Base-by-base conservation (phyloP, 2,113 vertebrate species). In the Megatriorchis doriae region DNA sequence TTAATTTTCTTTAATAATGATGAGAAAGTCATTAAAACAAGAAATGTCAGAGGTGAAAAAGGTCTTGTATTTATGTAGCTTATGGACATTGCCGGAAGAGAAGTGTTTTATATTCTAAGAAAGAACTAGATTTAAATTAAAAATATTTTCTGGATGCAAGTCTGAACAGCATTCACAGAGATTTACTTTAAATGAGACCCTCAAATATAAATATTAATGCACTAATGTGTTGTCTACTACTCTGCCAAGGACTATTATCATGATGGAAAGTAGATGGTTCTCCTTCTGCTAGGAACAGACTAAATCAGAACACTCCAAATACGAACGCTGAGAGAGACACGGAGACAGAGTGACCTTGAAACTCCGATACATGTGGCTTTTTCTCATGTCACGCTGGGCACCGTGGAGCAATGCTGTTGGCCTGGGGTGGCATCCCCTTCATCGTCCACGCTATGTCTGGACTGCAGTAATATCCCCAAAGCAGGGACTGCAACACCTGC, bases 171-270 rank as follows among this genome's bases (percentile, higher is more conserved):
- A 0, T 68, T 93, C 61, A 87, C 52, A 85, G 84, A 79, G 18
- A 52, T 13, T 2, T 43, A 36, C 68, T 91, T 86, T 70, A 91
- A 96, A 59, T 79, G 78, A 87, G 86, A 94, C 94, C 43, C 62
- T 93, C 61, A 87, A 72, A 94, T 67, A 61, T 91, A 93, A 95
- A 92, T 88, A 86, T 84, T 90, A 94, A 93, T 88, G 16, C 38
- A 34, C 14, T 66, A 42, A 81, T 71, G n/a, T 36, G 29, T 78
- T 86, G 3, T 83, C 50, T 95, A n/a, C 55, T 81, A 31, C 23
- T 74, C 23, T 94, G 88, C 88, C 89, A 89, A 91, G 38, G 43
- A 89, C 84, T 74, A 81, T 84, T 91, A 47, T 66, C 36, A 71
- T 0, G 0, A 58, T 67, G 42, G 43, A 91, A 91, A 89, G 29